Base-by-base conservation (phyloP, 2,113 vertebrate genomes). In the Otolemur garnettii region DNA sequence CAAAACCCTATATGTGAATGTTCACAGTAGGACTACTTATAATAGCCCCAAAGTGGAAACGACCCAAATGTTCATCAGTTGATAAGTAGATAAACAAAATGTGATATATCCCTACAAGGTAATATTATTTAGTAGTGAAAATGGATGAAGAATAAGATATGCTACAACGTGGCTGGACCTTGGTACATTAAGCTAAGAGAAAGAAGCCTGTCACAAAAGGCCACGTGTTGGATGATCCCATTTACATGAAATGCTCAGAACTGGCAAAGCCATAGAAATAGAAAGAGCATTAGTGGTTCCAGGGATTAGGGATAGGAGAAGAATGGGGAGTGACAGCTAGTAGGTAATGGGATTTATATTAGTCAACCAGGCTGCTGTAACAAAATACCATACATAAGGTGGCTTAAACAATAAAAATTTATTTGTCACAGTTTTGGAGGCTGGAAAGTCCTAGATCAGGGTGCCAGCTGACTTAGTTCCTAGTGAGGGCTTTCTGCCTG, bases 141-240 rank as follows among this genome's bases (percentile, higher is more conserved):
- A 38, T 2, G 30, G 82, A 53, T 68, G 59, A 72, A 78, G 30
- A 60, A 4, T 3, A 18, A 91, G 21, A 82, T 3, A 45, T 18
- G 33, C 12, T 89, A 79, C 22, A 79, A 15, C 50, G 42, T 86
- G 50, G 33, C 28, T 35, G 21, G 21, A 66, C 8, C 50, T 55
- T 92, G 28, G 33, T 72, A 26, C 0, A 15, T 57, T 60, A 84
- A 4, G 38, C 30, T 75, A 83, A 95, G 9, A 88, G 86, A 96
- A 74, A 91, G 66, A 90, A 92, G 4, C 33, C 84, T 81, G 53
- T 42, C 86, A 89, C 18, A 66, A 90, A 89, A 90, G 35, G n/a
- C 12, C n/a, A 60, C 42, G 14, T 42, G 87, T 7, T 77, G 17
- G 71, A 55, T 79, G 35, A 64, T 30, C 94, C 7, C 38, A 53